Conservation (phyloP, 2,797 vertebrate species). For the Serranus cabrilla region DNA sequence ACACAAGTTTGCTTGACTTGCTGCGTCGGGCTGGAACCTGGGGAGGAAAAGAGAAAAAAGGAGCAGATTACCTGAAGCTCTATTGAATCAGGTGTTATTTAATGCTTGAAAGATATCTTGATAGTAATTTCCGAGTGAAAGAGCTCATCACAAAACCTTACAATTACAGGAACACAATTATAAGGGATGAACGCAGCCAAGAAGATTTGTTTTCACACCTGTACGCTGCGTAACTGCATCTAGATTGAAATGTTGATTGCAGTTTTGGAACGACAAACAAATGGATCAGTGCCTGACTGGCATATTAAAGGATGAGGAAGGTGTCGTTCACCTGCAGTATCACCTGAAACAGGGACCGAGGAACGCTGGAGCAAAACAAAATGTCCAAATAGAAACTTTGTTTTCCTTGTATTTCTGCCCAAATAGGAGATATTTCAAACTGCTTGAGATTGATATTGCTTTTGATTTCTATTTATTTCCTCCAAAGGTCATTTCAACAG, state of each 20-base stretch:
- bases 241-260: conserved; percentile 65
- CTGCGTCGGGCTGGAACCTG: conserved; percentile 93
- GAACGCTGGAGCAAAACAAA: neutral
- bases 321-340: neutral
- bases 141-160: conserved; percentile 45
- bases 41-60: neutral
- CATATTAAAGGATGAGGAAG: conserved; percentile 25
- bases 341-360: neutral
- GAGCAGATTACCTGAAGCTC: conserved; percentile 17
- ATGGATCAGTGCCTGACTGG: conserved; percentile 35
- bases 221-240: conserved; percentile 42
- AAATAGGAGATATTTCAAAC: conserved; percentile 9
- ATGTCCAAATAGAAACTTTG: conserved; percentile 7
- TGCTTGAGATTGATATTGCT: neutral
- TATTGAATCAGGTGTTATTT: conserved; percentile 42
- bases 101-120: conserved; percentile 50
- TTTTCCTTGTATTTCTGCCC: neutral
- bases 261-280: conserved; percentile 56
- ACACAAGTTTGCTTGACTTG: conserved; percentile 99
- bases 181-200: conserved; percentile 20
- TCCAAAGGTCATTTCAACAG: conserved; percentile 2
- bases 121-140: conserved; percentile 59
- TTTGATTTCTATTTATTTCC: conserved; percentile 10
- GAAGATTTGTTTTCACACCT: conserved; percentile 62
- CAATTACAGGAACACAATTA: conserved; percentile 56